These are phyloP conservation scores for Parasteatoda lunata DNA, from an alignment of 2,888 invertebrate species.

Conservation along the genomic window DNA sequence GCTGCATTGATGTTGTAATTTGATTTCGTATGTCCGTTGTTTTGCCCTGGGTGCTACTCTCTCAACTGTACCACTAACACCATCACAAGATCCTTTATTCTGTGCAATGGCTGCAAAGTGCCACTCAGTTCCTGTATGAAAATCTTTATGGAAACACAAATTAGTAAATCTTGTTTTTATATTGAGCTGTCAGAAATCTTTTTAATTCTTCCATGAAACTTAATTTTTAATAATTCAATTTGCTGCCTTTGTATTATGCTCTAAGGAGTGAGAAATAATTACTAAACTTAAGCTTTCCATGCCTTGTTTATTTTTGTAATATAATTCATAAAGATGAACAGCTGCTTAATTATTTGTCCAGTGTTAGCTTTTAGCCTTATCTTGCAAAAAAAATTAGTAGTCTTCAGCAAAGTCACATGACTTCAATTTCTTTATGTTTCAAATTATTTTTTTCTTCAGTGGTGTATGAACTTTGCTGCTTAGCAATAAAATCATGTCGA, in stretches of 20 bases:
- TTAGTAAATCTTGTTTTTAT: slow-evolving; percentile 70
- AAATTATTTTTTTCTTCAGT: slow-evolving; percentile 4
- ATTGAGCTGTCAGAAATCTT: slow-evolving; percentile 70
- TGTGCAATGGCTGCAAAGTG: slow-evolving; percentile 71
- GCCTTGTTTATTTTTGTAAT: slow-evolving; percentile 11
- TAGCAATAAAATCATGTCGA: slow-evolving; percentile 6
- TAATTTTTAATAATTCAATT: neutral
- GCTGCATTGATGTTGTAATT: slow-evolving; percentile 15
- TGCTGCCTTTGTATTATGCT: slow-evolving; percentile 6
- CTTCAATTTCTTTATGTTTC: neutral
- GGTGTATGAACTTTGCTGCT: neutral
- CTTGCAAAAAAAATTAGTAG: slow-evolving; percentile 1
- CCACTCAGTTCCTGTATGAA: slow-evolving; percentile 70
- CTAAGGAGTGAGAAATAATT: neutral
- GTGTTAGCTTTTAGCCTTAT: slow-evolving; percentile 7
- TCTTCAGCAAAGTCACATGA: slow-evolving; percentile 15
- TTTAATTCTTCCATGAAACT: neutral
- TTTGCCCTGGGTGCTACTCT: slow-evolving; percentile 9
- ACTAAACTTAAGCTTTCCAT: neutral
- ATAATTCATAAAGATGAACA: slow-evolving; percentile 4
- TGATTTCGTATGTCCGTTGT: slow-evolving; percentile 64
- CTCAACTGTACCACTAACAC: slow-evolving; percentile 18
- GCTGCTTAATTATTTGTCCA: neutral
- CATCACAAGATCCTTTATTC: slow-evolving; percentile 71
- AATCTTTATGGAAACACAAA: slow-evolving; percentile 70